A percentile compares a stretch with the other conserved stretches of the same genome.
These are phyloP conservation scores for Spodoptera frugiperda DNA, from an alignment of 1,140 invertebrate species.

Conservation along the genomic window DNA sequence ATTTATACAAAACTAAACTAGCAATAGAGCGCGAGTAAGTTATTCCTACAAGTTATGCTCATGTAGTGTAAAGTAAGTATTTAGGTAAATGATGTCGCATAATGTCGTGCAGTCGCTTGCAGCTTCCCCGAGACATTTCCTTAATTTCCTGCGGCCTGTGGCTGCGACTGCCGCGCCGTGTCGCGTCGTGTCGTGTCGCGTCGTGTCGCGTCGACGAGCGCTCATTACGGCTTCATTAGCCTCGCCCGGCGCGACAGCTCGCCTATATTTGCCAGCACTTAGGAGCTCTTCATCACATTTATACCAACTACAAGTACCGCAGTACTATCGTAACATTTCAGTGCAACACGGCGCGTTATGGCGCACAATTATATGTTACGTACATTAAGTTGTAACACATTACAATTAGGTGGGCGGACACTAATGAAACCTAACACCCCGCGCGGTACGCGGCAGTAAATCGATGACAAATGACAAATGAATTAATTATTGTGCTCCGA, in stretches of 20 bases:
- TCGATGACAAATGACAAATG: neutral
- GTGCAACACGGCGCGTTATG: neutral
- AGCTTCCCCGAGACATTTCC: neutral
- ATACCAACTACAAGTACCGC: neutral
- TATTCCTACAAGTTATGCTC: too few relatives aligned
- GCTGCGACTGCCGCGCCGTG: neutral
- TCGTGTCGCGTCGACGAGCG: constrained; percentile 14
- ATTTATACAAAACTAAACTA: too few relatives aligned
- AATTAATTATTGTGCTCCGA: neutral
- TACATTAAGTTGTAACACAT: neutral
- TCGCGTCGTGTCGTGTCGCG: neutral
- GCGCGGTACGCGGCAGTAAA: neutral
- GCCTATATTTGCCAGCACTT: neutral
- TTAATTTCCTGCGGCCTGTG: neutral
- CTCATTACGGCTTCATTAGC: constrained; percentile 42
- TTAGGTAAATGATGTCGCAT: neutral
- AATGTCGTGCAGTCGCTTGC: neutral
- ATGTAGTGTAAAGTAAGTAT: too few relatives aligned
- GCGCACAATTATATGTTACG: neutral
- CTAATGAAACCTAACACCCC: neutral
- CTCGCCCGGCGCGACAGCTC: constrained; percentile 5
- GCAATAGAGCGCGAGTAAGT: too few relatives aligned
- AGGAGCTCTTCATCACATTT: neutral
- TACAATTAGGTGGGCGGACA: neutral
- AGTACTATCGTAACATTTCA: neutral